These are phyloP conservation scores for Microtus obscurus DNA, from an alignment of 2,797 vertebrate genomes.

Conservation along the genomic window DNA sequence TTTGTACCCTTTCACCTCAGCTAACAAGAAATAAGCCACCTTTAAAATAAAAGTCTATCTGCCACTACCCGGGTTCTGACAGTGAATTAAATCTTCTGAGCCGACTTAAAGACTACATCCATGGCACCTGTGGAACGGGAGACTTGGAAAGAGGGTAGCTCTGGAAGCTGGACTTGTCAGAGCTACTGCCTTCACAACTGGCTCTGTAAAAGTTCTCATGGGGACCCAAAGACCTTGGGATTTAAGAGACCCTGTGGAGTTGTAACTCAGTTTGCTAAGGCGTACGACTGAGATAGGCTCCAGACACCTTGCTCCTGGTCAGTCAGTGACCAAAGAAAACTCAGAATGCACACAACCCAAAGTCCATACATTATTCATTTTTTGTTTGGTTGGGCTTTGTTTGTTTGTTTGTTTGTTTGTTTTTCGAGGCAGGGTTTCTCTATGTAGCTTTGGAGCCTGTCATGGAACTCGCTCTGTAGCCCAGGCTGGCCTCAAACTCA, in stretches of 20 bases:
- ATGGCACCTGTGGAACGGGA: neutral
- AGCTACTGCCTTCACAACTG: neutral
- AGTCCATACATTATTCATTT: neutral
- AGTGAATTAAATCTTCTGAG: constrained; percentile 1
- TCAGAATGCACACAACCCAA: constrained; percentile 7
- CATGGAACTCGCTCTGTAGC: no score
- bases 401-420: no score
- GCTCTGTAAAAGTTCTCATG: constrained; percentile 41
- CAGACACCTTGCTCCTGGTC: neutral
- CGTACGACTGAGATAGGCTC: constrained; percentile 38
- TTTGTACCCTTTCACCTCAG: constrained; percentile 19
- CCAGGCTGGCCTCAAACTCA: no score
- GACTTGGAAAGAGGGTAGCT: constrained; percentile 1
- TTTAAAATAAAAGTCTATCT: neutral
- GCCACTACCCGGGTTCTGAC: neutral
- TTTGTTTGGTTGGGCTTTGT: no score
- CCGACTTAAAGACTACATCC: constrained; percentile 4
- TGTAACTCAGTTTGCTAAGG: neutral
- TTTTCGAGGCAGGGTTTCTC: no score
- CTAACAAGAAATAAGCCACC: constrained; percentile 25
- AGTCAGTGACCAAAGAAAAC: constrained; percentile 31
- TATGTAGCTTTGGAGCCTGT: no score
- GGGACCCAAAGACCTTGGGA: constrained; percentile 5
- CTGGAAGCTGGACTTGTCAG: neutral
- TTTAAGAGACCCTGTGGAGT: neutral